Evolutionary conservation across 2,888 invertebrate genomes (phyloP), one percentile per base, ranked within the genome.

Genomic region (Alloscopus bannaensis): DNA sequence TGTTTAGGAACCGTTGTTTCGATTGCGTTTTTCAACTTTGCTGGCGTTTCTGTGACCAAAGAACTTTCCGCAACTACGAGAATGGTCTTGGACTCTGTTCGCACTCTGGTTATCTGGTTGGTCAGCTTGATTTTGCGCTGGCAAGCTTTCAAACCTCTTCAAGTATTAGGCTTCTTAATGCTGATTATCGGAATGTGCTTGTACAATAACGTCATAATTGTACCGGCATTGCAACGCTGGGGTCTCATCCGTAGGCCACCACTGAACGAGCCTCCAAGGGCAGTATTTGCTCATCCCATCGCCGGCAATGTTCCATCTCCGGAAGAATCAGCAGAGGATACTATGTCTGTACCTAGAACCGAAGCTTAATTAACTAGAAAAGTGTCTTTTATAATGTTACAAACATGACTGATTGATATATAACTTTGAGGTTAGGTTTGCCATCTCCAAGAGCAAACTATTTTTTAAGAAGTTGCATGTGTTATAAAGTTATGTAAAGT

Each of bases 21-120:
- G 65, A 97, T 97, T 84, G 95, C 97, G 0, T 94, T 97, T 89
- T 97, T 97, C 90, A 97, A 96, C 88, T 97, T 95, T 88, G 93
- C 95, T 83, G 96, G 96, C 11, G 93, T 97, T 82, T 94, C 94
- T 87, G 94, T 98, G 2, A 96, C 97, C 0, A 98, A 97, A 89
- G 95, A 97, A 88, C 91, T 97, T 87, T 97, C 95, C 1, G 97
- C 98, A 0, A 96, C 96, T 0, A 95, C 95, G 1, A 91, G 97
- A 82, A 94, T 96, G 93, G 94, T 97, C 13, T 90, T 97, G 59
- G 97, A 97, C 88, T 94, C 94, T 66, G 90, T 95, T n/a, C 91
- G 97, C 83, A 96, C 96, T 0, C 90, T 97, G 57, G 91, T 97
- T n/a, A 94, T 98, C 86, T 99, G 97, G 97, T 89, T 91, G 79